Evolutionary conservation across 2,113 vertebrate genomes (phyloP).

Genomic region (Melanotaenia duboulayi): DNA sequence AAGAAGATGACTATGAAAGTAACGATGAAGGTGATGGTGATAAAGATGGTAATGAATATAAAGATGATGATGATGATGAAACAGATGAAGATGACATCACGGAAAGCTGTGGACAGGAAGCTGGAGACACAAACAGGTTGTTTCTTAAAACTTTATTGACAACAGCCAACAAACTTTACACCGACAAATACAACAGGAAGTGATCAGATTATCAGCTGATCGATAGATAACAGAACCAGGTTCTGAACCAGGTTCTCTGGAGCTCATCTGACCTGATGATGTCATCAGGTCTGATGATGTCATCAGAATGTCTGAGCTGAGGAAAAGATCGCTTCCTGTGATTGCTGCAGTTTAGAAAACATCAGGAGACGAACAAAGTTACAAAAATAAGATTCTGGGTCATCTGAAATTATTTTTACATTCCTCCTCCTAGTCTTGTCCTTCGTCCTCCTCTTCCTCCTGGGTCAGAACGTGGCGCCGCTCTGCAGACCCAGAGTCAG

Average conservation of each 20-base stretch:
- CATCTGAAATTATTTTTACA: slow-evolving; percentile 72
- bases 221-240: not conserved
- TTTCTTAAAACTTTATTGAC: slow-evolving; percentile 12
- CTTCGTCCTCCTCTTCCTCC: slow-evolving; percentile 13
- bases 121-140: not conserved
- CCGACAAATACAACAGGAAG: not conserved
- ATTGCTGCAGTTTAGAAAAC: slow-evolving; percentile 36
- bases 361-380: slow-evolving; percentile 89
- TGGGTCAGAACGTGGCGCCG: not conserved
- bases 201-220: not conserved
- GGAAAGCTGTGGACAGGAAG: not conserved
- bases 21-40: too few relatives aligned
- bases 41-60: too few relatives aligned
- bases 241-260: slow-evolving; percentile 3
- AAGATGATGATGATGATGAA: too few relatives aligned
- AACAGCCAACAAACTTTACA: not conserved
- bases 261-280: not conserved
- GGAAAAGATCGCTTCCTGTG: not conserved
- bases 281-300: too few relatives aligned
- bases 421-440: slow-evolving; percentile 39
- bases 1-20: too few relatives aligned
- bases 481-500: slow-evolving; percentile 46
- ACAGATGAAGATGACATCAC: too few relatives aligned
- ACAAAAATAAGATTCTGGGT: slow-evolving; percentile 91
- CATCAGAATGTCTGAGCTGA: not conserved